Evolutionary conservation across 2,888 invertebrate genomes (phyloP), one percentile per base, ranked within the genome.

Genomic region (Drosophila anomalipes): DNA sequence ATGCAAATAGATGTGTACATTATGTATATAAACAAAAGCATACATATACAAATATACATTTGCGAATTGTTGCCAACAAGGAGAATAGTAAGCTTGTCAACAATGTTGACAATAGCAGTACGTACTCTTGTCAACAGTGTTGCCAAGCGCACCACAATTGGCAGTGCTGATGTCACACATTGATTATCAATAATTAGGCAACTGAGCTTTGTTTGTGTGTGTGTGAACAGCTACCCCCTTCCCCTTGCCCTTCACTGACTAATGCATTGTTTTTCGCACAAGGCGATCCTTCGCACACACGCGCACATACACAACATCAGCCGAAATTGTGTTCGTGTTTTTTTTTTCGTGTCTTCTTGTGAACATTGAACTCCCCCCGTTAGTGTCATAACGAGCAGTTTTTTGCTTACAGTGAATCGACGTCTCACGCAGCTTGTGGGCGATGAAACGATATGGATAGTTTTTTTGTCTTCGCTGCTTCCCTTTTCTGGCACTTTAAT

Each of bases 1-100:
- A 59, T 63, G 57, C 51, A 51, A 63, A 74, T 41, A 62, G 61
- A 74, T 37, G 35, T 39, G 19, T n/a, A 44, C 22, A 14, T 19
- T 22, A n/a, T 35, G 28, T 52, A 33, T 16, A 5, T 41, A 41
- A 9, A 30, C 16, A 26, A 12, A 22, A n/a, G 22, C 44, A 22
- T 22, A 22, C 26, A 26, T 47, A 16, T 16, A 4, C 26, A 47
- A 47, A 26, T 26, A 51, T 41, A 52, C 22, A 19, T 51, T 61
- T 41, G 14, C 10, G 26, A 64, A 35, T 33, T 41, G 44, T 58
- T 44, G 35, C n/a, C 59, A 59, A 37, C 35, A 22, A 37, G 22
- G 12, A 58, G 16, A 44, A 63, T 26, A 47, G 32, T 22, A 37
- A 22, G 16, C 28, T 47, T 47, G 47, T 26, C 47, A 26, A 19